These are phyloP conservation scores for Chelonia mydas DNA, from an alignment of 2,797 vertebrate species.

Conservation along the genomic window DNA sequence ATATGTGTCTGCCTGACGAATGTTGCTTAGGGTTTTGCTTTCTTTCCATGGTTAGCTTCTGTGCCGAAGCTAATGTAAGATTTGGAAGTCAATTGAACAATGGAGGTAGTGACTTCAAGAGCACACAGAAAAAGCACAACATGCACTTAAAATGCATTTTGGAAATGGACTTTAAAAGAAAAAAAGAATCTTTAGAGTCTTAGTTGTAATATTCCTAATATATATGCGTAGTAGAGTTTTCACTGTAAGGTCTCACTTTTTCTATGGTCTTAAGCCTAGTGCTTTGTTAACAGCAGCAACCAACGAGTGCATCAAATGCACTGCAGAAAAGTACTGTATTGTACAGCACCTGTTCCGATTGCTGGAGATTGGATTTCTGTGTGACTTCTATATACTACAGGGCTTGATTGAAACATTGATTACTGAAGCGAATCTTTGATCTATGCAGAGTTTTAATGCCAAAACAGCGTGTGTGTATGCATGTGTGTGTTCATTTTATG, in stretches of 20 bases:
- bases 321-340: not conserved
- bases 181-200: constrained; percentile 57
- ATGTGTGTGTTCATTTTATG: not conserved
- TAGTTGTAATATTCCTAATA: constrained; percentile 65
- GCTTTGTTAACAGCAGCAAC: constrained; percentile 10
- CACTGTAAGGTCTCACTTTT: constrained; percentile 42
- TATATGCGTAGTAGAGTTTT: constrained; percentile 32
- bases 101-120: constrained; percentile 42
- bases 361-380: constrained; percentile 38
- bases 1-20: not conserved
- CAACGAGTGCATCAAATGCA: not conserved
- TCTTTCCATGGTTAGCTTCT: not conserved
- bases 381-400: constrained; percentile 1
- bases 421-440: constrained; percentile 64
- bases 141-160: constrained; percentile 76
- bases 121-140: constrained; percentile 79
- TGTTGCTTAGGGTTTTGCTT: not conserved
- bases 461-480: constrained; percentile 40
- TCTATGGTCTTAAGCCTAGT: constrained; percentile 32
- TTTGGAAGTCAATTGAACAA: not conserved
- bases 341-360: not conserved
- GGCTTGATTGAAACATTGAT: constrained; percentile 5
- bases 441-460: constrained; percentile 77
- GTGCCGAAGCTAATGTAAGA: fast-evolving
- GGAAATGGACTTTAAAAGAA: constrained; percentile 60